Evolutionary conservation across 2,797 vertebrate species (phyloP).

Genomic region (Coregonus ussuriensis): DNA sequence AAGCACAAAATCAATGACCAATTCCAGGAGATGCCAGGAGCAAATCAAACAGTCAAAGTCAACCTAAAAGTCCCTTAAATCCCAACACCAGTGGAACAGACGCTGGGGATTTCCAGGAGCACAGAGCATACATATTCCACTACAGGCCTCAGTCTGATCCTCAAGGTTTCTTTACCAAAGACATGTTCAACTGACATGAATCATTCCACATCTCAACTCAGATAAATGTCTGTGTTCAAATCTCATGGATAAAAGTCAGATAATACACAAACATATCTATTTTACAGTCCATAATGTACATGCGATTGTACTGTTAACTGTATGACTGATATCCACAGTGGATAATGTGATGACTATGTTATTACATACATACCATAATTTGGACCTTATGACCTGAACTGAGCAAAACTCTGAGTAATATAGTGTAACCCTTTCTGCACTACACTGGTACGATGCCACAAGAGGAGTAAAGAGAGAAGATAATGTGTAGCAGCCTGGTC

Average conservation of each 20-base stretch:
- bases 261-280: background rate
- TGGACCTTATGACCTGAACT: too few relatives aligned
- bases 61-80: constrained; percentile 1
- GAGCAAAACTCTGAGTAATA: background rate
- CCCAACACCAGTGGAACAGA: constrained; percentile 57
- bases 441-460: too few relatives aligned
- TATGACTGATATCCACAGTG: background rate
- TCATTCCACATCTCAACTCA: background rate
- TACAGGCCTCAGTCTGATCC: constrained; percentile 1
- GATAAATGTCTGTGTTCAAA: background rate
- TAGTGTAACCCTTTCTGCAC: background rate
- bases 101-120: constrained; percentile 43
- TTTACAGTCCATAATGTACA: background rate
- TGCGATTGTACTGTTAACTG: background rate
- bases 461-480: too few relatives aligned
- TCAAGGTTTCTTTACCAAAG: background rate
- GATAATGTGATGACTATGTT: background rate
- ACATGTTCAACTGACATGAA: background rate
- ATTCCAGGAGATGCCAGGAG: constrained; percentile 18
- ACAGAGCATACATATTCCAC: constrained; percentile 32
- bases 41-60: constrained; percentile 15
- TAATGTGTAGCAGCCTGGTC: background rate
- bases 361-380: too few relatives aligned
- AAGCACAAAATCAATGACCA: constrained; percentile 24
- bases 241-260: background rate